Evolutionary conservation across 2,888 invertebrate species (phyloP).

Genomic region (Drosophila basisetae): DNA sequence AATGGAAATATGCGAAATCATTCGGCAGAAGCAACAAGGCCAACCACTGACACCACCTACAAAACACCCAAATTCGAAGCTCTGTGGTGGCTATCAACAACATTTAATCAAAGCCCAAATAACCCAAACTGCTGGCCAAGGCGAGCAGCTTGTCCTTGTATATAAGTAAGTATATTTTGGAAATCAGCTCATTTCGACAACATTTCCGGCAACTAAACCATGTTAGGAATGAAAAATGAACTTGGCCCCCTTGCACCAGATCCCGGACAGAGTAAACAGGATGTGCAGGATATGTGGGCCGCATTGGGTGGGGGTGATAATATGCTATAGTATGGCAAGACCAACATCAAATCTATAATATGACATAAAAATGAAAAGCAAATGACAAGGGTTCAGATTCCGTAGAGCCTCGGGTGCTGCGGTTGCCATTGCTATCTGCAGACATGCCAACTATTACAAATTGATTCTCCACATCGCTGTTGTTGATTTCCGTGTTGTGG

Average conservation of each 20-base stretch:
- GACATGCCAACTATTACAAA: constrained; percentile 81
- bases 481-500: constrained; percentile 58
- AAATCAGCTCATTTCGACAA: constrained; percentile 81
- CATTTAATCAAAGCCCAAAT: constrained; percentile 71
- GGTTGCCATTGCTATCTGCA: constrained; percentile 60
- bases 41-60: neutral
- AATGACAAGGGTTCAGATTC: constrained; percentile 74
- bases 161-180: constrained; percentile 53
- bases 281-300: constrained; percentile 22
- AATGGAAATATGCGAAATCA: constrained; percentile 56
- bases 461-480: constrained; percentile 66
- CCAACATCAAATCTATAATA: constrained; percentile 73
- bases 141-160: constrained; percentile 18
- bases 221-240: constrained; percentile 81
- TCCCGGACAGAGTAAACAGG: constrained; percentile 9
- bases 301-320: constrained; percentile 31
- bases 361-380: constrained; percentile 81
- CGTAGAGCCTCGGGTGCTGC: constrained; percentile 54
- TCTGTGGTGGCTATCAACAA: constrained; percentile 52
- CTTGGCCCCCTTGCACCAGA: constrained; percentile 37
- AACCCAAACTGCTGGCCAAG: constrained; percentile 41
- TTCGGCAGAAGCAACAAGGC: constrained; percentile 49
- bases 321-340: constrained; percentile 32
- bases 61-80: neutral
- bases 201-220: constrained; percentile 80